These are phyloP conservation scores for Phalangium opilio DNA, from an alignment of 2,888 invertebrate species.

Conservation along the genomic window DNA sequence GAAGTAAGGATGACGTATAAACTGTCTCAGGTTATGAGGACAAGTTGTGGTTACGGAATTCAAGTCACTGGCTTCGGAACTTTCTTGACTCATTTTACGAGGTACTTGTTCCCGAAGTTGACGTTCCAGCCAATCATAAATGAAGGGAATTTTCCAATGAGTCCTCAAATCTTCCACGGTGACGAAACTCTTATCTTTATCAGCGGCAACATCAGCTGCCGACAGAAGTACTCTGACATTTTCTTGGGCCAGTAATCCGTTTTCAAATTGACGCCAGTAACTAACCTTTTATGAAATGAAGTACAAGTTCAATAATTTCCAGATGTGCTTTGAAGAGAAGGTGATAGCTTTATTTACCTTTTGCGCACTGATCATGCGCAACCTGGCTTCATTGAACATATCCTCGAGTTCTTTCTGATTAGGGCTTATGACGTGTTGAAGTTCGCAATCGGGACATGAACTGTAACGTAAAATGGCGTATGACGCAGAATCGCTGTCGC, in stretches of 20 bases:
- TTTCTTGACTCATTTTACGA: too few species aligned
- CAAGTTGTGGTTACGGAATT: too few species aligned
- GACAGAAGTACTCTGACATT: background rate
- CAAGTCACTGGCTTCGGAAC: too few species aligned
- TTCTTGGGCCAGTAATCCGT: background rate
- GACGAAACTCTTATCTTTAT: background rate
- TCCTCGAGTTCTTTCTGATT: slow-evolving; percentile 43
- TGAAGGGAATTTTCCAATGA: slow-evolving; percentile 25
- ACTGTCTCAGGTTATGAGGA: too few species aligned
- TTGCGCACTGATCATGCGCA: slow-evolving; percentile 43
- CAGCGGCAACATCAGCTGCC: background rate
- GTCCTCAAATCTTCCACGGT: slow-evolving; percentile 26
- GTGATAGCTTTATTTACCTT: too few species aligned
- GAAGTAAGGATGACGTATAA: too few species aligned
- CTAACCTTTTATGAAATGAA: background rate
- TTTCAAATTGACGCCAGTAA: slow-evolving; percentile 1
- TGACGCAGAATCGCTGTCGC: too few species aligned
- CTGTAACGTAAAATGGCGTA: too few species aligned
- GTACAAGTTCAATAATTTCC: too few species aligned
- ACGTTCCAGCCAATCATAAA: slow-evolving; percentile 29
- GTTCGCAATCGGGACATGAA: slow-evolving; percentile 41
- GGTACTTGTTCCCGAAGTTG: too few species aligned
- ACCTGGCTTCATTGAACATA: slow-evolving; percentile 43
- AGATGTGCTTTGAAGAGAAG: too few species aligned
- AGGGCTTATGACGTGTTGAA: slow-evolving; percentile 41